These are phyloP conservation scores for Trachops cirrhosus DNA, from an alignment of 2,797 vertebrate species.

Conservation along the genomic window DNA sequence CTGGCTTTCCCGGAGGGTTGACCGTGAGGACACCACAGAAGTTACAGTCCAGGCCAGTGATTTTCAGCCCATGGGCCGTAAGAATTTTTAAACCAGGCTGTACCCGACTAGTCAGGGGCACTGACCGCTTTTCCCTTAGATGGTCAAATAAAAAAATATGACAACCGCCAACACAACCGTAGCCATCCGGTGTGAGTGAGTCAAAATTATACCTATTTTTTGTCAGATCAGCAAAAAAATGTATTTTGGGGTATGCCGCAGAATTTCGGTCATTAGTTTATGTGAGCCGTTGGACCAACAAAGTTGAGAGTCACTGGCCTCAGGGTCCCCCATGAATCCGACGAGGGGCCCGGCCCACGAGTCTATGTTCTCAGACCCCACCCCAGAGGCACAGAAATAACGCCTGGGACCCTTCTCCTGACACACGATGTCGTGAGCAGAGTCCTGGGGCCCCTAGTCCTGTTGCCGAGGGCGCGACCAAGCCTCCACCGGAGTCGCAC, in stretches of 20 bases:
- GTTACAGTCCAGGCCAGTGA: not conserved
- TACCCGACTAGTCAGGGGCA: not conserved
- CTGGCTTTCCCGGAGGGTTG: not conserved
- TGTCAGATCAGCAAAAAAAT: not conserved
- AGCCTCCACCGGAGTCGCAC: not conserved
- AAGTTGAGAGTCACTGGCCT: not conserved
- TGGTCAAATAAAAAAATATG: not conserved
- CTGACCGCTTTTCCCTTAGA: not conserved
- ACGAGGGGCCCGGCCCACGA: rapidly evolving
- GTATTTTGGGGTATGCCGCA: not conserved
- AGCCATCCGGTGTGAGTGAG: not conserved
- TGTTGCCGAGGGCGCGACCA: not conserved
- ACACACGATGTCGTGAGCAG: not conserved
- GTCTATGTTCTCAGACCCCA: not conserved
- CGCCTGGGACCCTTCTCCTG: not conserved
- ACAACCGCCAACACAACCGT: not conserved
- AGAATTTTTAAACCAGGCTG: not conserved
- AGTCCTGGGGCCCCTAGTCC: not conserved
- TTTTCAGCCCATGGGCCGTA: no score
- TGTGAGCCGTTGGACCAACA: not conserved
- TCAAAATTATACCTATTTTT: not conserved
- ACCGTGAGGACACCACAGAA: no score
- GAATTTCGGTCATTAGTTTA: no score
- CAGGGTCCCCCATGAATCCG: not conserved
- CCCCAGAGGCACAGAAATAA: not conserved